Evolutionary conservation across 2,888 invertebrate genomes (phyloP).

Genomic region (Pinctada fucata): DNA sequence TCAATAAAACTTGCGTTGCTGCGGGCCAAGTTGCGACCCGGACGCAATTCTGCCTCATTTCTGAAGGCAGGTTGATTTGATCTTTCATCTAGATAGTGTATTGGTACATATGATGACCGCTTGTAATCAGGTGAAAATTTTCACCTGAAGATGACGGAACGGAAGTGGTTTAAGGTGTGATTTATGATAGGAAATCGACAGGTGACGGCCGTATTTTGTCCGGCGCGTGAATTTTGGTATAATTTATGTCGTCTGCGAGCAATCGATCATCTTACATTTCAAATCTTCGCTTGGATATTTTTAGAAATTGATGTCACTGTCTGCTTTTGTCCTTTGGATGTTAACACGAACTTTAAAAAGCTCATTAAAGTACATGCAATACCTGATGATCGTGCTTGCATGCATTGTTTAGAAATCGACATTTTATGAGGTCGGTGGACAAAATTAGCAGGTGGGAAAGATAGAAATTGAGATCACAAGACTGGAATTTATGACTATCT

Average conservation of each 20-base stretch:
- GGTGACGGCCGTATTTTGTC: not conserved
- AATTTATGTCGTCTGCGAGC: not conserved
- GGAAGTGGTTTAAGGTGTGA: constrained; percentile 18
- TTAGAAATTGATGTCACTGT: not conserved
- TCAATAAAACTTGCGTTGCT: constrained; percentile 28
- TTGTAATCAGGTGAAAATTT: not conserved
- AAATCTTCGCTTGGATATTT: constrained; percentile 6
- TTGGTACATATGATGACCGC: no score
- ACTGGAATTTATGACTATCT: no score
- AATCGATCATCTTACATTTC: constrained; percentile 30
- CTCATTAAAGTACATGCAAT: no score
- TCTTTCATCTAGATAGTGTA: no score
- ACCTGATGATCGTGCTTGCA: no score
- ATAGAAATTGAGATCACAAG: no score
- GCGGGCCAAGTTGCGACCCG: not conserved
- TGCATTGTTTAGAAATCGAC: no score
- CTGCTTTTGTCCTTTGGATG: not conserved
- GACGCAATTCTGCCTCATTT: no score
- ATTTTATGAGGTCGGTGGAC: no score
- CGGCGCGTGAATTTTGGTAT: constrained; percentile 27
- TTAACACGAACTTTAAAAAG: no score
- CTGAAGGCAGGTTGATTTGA: no score
- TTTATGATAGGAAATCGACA: constrained; percentile 9
- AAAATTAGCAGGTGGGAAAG: no score
- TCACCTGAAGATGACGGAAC: not conserved